Base-by-base conservation (phyloP, 2,113 vertebrate genomes). In the Scophthalmus maximus region DNA sequence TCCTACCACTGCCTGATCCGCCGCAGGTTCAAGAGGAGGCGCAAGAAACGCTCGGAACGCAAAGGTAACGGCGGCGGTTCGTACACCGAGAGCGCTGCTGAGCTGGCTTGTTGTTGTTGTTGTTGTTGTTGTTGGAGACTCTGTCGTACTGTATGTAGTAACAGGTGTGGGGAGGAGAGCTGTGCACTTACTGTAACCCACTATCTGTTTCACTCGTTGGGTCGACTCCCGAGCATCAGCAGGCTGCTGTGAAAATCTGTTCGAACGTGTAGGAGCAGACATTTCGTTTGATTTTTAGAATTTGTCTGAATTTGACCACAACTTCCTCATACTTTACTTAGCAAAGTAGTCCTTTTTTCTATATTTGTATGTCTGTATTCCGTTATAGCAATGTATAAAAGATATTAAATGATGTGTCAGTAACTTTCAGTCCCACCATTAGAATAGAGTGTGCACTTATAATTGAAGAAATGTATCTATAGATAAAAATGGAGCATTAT, bases 31-130 rank as follows among this genome's bases (percentile, higher is more conserved):
- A 96, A 92, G 78, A 87, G 94, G 87, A 93, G 95, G 80, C 93
- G 94, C 83, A 94, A 81, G 79, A 96, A 93, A 63, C 86, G 92
- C 56, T 95, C 92, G 0, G 92, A 95, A 68, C 93, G 88, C 73
- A 96, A 91, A 95, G 96, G 96, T 96, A 95, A 91, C n/a, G 7
- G 18, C 44, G 17, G 40, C 15, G 22, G 64, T 17, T 49, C 51
- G n/a, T 0, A 22, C 6, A 26, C 46, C 9, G 2, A 23, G 27
- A 10, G 47, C 29, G 72, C 53, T 30, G 71, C 70, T 71, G 61
- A 65, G 55, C 26, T 22, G 61, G 65, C 29, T 71, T 5, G 0
- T 50, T 36, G 25, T 22, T 17, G 22, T 46, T 42, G 40, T 51
- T 25, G 14, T 68, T 0, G n/a, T n/a, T n/a, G n/a, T n/a, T n/a